These are phyloP conservation scores for Schizotus pectinicornis DNA, from an alignment of 2,888 invertebrate species.

Conservation along the genomic window DNA sequence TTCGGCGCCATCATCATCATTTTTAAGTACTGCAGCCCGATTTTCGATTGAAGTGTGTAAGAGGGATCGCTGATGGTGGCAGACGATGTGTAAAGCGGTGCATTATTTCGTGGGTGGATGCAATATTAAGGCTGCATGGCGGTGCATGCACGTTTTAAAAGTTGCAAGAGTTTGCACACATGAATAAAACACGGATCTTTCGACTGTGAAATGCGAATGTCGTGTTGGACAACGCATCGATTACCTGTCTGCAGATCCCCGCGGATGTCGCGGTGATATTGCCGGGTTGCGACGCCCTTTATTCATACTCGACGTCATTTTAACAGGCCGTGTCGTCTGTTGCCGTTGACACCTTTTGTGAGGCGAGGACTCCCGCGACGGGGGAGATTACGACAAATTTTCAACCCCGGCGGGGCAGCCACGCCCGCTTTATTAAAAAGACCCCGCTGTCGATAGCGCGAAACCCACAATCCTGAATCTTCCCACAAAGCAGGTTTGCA, in stretches of 20 bases:
- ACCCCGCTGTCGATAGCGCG: too few species aligned
- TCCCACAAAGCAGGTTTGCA: too few species aligned
- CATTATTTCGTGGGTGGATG: neutral
- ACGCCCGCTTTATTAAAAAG: too few species aligned
- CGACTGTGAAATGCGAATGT: slow-evolving; percentile 39
- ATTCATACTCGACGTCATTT: slow-evolving; percentile 27
- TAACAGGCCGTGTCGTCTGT: slow-evolving; percentile 15
- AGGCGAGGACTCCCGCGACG: slow-evolving; percentile 2
- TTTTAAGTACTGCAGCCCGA: neutral
- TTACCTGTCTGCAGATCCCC: slow-evolving; percentile 36
- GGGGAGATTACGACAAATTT: slow-evolving; percentile 10
- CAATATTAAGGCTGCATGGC: neutral
- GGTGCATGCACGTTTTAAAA: slow-evolving; percentile 27
- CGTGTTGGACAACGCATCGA: slow-evolving; percentile 41
- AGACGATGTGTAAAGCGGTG: too few species aligned
- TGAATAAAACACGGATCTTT: slow-evolving; percentile 41
- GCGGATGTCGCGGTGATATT: slow-evolving; percentile 31
- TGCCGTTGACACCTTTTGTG: slow-evolving; percentile 23
- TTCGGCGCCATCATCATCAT: neutral
- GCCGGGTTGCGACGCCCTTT: slow-evolving; percentile 28
- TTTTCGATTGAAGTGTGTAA: too few species aligned
- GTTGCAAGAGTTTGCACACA: slow-evolving; percentile 32
- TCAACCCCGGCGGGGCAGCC: too few species aligned
- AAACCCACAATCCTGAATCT: too few species aligned
- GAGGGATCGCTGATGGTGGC: too few species aligned